A percentile compares a stretch with the other conserved stretches of the same genome.
Evolutionary conservation across 2,113 vertebrate genomes (phyloP).

Genomic region (Nerophis ophidion): DNA sequence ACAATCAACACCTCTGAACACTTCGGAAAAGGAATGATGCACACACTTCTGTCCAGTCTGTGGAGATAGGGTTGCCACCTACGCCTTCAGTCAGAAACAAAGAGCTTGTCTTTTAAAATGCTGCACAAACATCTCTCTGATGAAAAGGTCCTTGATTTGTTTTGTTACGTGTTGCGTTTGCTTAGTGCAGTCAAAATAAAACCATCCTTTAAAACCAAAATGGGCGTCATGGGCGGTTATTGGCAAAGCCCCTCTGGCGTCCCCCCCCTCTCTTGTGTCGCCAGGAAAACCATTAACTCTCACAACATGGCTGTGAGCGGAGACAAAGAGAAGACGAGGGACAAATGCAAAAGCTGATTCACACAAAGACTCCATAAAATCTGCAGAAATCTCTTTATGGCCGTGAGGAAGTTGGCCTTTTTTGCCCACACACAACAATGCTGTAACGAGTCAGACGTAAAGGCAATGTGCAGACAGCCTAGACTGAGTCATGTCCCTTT

Average conservation of each 20-base stretch:
- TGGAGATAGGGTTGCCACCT: conserved; percentile 15
- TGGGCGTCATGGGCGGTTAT: conserved; percentile 48
- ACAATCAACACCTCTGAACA: neutral
- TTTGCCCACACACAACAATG: conserved; percentile 5
- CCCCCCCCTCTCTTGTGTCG: conserved; percentile 57
- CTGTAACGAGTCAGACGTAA: conserved; percentile 29
- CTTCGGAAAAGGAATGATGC: neutral
- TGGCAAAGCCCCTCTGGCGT: conserved; percentile 54
- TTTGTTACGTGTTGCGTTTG: neutral
- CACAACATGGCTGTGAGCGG: conserved; percentile 40
- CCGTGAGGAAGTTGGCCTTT: conserved; percentile 13
- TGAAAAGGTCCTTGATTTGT: conserved; percentile 1
- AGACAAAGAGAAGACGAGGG: conserved; percentile 46
- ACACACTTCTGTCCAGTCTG: neutral
- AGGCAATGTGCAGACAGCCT: conserved; percentile 21
- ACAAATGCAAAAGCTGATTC: conserved; percentile 15
- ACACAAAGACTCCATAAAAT: conserved; percentile 3
- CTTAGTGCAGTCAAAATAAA: conserved; percentile 12
- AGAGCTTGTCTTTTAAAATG: conserved; percentile 27
- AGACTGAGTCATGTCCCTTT: conserved; percentile 35
- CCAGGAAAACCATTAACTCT: conserved; percentile 63
- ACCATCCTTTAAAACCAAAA: conserved; percentile 14
- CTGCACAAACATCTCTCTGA: conserved; percentile 8
- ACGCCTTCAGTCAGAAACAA: conserved; percentile 37
- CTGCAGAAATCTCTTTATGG: conserved; percentile 15